A percentile compares a stretch with the other conserved stretches of the same genome.
Evolutionary conservation across 2,888 invertebrate genomes (phyloP).

Genomic region (Bhutanitis thaidina): DNA sequence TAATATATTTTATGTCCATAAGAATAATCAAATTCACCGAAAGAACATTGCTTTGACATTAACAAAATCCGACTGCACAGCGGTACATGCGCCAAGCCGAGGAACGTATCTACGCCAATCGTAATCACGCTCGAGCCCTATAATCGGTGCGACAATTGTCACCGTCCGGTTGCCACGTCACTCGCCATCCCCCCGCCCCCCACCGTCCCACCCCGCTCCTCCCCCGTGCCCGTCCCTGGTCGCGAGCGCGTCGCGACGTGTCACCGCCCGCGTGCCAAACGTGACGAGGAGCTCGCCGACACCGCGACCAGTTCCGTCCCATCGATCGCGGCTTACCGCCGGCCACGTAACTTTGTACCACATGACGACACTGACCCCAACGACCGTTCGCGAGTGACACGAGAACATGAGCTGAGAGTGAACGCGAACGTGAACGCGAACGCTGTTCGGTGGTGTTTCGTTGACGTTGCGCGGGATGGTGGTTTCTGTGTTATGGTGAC

Average conservation of each 20-base stretch:
- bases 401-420: neutral
- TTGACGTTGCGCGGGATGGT: neutral
- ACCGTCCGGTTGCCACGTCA: conserved; percentile 20
- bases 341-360: no score
- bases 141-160: conserved; percentile 18
- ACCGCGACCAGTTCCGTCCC: conserved; percentile 24
- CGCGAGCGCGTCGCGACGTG: conserved; percentile 33
- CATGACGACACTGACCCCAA: no score
- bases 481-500: conserved; percentile 45
- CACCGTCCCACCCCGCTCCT: no score
- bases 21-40: no score
- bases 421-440: no score
- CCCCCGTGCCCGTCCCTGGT: conserved; percentile 27
- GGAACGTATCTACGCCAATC: neutral
- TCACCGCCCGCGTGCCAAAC: conserved; percentile 38
- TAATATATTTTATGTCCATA: no score
- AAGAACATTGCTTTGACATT: no score
- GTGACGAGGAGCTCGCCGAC: conserved; percentile 13
- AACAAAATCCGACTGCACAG: no score
- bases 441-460: neutral
- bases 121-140: conserved; percentile 7
- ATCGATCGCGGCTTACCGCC: conserved; percentile 22
- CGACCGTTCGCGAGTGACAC: neutral
- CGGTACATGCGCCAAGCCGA: no score
- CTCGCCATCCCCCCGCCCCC: conserved; percentile 27